A percentile compares a stretch with the other conserved stretches of the same genome.
Conservation (phyloP, 2,113 vertebrate species). For the Lagenorhynchus albirostris region DNA sequence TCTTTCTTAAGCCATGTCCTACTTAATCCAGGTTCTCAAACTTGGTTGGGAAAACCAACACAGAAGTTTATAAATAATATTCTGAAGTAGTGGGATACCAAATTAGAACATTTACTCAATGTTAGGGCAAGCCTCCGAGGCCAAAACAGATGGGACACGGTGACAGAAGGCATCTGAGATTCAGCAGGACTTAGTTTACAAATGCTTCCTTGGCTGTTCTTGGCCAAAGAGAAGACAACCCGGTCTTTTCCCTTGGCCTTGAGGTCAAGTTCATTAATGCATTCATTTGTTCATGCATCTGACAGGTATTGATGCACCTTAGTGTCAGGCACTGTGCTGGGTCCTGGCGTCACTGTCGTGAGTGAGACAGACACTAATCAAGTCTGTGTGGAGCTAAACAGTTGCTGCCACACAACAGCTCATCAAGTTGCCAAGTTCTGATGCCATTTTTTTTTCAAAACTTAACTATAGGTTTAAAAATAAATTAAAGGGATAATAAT, state of each 20-base stretch:
- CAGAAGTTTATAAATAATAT: not conserved
- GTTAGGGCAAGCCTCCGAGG: not conserved
- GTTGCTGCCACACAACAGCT: not conserved
- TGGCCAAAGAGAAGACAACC: not conserved
- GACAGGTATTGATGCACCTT: no score
- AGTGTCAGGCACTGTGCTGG: not conserved
- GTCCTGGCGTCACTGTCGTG: not conserved
- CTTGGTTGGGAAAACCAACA: not conserved
- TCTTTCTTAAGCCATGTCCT: not conserved
- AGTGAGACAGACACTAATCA: not conserved
- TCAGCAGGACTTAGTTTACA: not conserved
- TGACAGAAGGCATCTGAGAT: not conserved
- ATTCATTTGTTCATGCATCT: not conserved
- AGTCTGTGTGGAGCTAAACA: not conserved
- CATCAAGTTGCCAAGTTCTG: not conserved
- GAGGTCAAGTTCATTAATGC: not conserved
- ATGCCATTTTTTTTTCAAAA: not conserved
- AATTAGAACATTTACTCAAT: not conserved
- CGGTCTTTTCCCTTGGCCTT: not conserved
- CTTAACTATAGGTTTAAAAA: not conserved
- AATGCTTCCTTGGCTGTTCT: not conserved
- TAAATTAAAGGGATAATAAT: not conserved
- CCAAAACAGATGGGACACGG: not conserved
- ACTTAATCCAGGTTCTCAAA: not conserved
- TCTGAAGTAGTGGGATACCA: not conserved